Evolutionary conservation across 2,888 invertebrate genomes (phyloP), one percentile per base, ranked within the genome.

Genomic region (Sinelater perroti): DNA sequence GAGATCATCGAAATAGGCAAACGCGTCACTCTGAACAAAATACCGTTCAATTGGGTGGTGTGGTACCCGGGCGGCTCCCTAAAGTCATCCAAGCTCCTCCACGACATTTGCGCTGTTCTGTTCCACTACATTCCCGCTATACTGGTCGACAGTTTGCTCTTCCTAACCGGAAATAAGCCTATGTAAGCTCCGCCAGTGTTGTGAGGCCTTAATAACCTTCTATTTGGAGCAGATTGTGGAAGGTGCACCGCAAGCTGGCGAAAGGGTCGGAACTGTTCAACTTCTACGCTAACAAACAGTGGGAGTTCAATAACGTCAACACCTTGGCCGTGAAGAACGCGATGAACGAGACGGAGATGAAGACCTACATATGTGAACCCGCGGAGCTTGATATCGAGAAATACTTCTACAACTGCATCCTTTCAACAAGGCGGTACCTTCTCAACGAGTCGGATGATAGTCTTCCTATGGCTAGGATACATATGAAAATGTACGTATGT

Each of bases 71-170:
- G 93, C 1, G 93, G 93, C 2, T 90, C 90, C 0, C 92, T 94
- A 90, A 93, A 93, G 73, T 88, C 85, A 62, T 89, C 87, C 42
- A 85, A 88, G 26, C 73, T 89, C 1, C 70, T 90, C 53, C 95
- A 97, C 78, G 89, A 89, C 70, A 83, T 95, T 60, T 93, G 91
- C 75, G 86, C 91, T 63, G 78, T 95, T 50, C 81, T 96, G 52
- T 94, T 94, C 79, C 98, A 98, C 77, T 88, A 91, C 82, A 77
- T 96, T 42, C 97, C 97, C 0, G 97, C 97, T 0, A 82, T 95
- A 53, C 75, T 95, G 40, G 83, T 94, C 18, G 98, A 36, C 10
- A 3, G 18, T 1, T 2, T 36, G 20, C 8, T 36, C 5, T 8
- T 7, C 1, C 17, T 36, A 2, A 8, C 36, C 1, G 36, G 36